Conservation (phyloP, 1,140 invertebrate species). For the Dinothrombium tinctorium region DNA sequence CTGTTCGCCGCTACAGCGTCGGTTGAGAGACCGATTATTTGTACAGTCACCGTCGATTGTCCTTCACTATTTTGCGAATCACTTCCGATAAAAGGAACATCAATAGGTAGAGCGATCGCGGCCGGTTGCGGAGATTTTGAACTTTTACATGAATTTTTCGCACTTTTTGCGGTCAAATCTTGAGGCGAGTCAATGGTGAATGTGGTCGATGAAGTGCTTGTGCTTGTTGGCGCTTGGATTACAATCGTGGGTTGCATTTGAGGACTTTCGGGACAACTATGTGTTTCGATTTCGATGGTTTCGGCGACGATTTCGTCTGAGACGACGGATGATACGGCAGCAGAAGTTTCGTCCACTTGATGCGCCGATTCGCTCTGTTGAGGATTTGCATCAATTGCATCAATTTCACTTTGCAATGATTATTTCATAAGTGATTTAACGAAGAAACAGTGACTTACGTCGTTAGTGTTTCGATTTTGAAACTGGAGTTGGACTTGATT, state of each 20-base stretch:
- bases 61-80: not conserved
- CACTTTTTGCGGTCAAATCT: not conserved
- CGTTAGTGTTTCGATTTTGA: not conserved
- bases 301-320: constrained; percentile 10
- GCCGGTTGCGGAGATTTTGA: constrained; percentile 8
- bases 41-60: constrained; percentile 1
- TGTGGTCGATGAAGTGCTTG: not conserved
- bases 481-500: constrained; percentile 24
- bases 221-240: not conserved
- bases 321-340: constrained; percentile 12
- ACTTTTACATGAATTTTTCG: constrained; percentile 1
- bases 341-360: constrained; percentile 1
- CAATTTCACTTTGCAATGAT: not conserved
- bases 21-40: not conserved
- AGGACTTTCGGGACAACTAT: constrained; percentile 10
- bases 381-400: not conserved
- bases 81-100: constrained; percentile 10
- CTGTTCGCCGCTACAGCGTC: not conserved
- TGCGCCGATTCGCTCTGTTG: not conserved
- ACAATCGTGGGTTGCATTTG: not conserved
- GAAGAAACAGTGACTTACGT: not conserved
- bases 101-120: constrained; percentile 13
- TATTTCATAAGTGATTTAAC: not conserved
- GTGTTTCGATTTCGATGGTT: constrained; percentile 12
- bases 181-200: not conserved